Percentiles rank a stretch among this genome's conserved stretches.
Evolutionary conservation across 2,113 vertebrate species (phyloP).

Genomic region (Polyodon spathula): DNA sequence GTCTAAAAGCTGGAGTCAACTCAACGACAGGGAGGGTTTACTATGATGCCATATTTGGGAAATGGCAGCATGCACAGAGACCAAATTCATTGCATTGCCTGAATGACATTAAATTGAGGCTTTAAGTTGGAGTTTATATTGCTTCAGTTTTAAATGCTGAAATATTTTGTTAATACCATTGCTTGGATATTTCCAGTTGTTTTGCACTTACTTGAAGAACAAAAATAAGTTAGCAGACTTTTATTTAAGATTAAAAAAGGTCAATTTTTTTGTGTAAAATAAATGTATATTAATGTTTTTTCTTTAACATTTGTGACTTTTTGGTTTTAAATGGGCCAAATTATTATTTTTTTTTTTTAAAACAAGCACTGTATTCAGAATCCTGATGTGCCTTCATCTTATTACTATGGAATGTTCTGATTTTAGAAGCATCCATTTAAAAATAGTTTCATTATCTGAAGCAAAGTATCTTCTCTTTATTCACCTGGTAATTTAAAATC

Average conservation of each 20-base stretch:
- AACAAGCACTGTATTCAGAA: slow-evolving; percentile 20
- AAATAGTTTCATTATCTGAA: slow-evolving; percentile 24
- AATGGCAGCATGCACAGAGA: too few relatives aligned
- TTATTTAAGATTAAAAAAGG: not conserved
- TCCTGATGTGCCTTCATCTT: slow-evolving; percentile 22
- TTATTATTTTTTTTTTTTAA: slow-evolving; percentile 18
- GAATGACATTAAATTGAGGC: not conserved
- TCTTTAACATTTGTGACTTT: not conserved
- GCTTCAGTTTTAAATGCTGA: slow-evolving; percentile 1
- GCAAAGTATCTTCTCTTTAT: slow-evolving; percentile 7
- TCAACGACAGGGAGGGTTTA: too few relatives aligned
- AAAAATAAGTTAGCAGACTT: not conserved
- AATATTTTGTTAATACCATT: too few relatives aligned
- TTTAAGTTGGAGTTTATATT: not conserved
- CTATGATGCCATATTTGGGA: too few relatives aligned
- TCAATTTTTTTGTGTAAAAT: not conserved
- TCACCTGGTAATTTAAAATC: slow-evolving; percentile 16
- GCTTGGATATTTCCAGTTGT: not conserved
- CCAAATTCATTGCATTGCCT: not conserved
- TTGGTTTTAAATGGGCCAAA: slow-evolving; percentile 16
- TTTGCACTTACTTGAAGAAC: not conserved
- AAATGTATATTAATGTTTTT: slow-evolving; percentile 17
- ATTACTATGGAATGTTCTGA: slow-evolving; percentile 44
- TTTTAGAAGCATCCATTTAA: slow-evolving; percentile 1
- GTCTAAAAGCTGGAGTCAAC: too few relatives aligned